Conservation (phyloP, 2,888 invertebrate species). For the Drosophila formosana region DNA sequence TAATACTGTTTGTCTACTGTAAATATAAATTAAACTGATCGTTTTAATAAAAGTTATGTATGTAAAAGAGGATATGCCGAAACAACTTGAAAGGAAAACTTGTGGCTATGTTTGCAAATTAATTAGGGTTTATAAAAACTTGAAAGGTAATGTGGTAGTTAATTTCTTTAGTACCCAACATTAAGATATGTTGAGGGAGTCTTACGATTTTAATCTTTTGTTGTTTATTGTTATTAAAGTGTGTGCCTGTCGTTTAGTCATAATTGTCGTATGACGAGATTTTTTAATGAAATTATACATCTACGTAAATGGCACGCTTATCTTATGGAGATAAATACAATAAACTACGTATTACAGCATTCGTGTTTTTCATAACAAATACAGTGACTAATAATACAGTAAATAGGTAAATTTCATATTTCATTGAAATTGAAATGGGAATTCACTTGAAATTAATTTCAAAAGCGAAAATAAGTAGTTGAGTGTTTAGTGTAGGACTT, state of each 20-base stretch:
- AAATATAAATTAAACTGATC: too few relatives aligned
- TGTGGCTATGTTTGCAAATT: neutral
- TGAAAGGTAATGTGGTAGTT: neutral
- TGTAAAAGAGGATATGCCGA: too few relatives aligned
- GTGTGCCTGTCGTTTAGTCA: neutral
- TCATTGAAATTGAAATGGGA: neutral
- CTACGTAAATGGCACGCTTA: neutral
- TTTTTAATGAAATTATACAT: too few relatives aligned
- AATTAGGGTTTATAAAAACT: neutral
- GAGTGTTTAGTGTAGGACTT: neutral
- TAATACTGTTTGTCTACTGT: too few relatives aligned
- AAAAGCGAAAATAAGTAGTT: neutral
- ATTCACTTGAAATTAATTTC: neutral
- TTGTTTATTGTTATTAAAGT: neutral
- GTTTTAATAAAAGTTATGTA: too few relatives aligned
- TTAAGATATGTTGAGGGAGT: slow-evolving; percentile 1
- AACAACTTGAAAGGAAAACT: neutral
- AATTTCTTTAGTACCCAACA: neutral
- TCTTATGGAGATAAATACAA: neutral
- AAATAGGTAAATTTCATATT: neutral
- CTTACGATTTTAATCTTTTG: neutral
- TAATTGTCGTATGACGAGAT: neutral
- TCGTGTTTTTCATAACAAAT: neutral
- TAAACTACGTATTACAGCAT: too few relatives aligned
- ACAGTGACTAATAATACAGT: neutral